Conservation (phyloP, 2,888 invertebrate genomes). For the Norana najaformis region DNA sequence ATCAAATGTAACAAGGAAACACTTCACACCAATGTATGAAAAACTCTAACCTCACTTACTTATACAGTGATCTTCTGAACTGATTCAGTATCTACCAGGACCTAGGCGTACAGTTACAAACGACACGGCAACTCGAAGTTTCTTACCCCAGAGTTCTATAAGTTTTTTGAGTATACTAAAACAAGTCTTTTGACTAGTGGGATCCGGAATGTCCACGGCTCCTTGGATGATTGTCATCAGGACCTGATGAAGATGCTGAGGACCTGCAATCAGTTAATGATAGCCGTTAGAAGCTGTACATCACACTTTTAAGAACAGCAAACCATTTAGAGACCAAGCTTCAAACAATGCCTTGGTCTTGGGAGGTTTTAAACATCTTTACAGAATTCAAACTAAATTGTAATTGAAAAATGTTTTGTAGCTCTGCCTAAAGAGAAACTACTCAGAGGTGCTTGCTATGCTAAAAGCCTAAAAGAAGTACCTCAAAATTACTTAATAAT, state of each 20-base stretch:
- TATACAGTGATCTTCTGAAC: not conserved
- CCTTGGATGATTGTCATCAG: constrained; percentile 65
- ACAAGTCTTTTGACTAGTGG: constrained; percentile 66
- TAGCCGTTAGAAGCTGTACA: not conserved
- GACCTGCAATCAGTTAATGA: constrained; percentile 48
- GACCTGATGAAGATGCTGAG: constrained; percentile 61
- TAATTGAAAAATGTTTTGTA: not conserved
- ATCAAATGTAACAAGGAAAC: no score
- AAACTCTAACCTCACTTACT: no score
- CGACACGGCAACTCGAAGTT: not conserved
- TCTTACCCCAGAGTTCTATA: constrained; percentile 58
- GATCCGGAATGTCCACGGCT: constrained; percentile 65
- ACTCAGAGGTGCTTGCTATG: not conserved
- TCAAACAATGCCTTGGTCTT: not conserved
- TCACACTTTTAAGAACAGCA: not conserved
- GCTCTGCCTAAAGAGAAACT: not conserved
- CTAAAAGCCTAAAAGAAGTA: not conserved
- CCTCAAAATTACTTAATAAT: not conserved
- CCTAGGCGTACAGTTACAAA: not conserved
- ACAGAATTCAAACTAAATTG: not conserved
- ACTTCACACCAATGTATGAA: no score
- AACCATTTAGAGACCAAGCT: not conserved
- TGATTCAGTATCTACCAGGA: not conserved
- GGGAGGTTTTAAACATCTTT: not conserved
- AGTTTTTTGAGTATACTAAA: constrained; percentile 64